phyloP scores from a whole-genome alignment of 2,797 vertebrate species.

The Syngnathus rostellatus region DNA sequence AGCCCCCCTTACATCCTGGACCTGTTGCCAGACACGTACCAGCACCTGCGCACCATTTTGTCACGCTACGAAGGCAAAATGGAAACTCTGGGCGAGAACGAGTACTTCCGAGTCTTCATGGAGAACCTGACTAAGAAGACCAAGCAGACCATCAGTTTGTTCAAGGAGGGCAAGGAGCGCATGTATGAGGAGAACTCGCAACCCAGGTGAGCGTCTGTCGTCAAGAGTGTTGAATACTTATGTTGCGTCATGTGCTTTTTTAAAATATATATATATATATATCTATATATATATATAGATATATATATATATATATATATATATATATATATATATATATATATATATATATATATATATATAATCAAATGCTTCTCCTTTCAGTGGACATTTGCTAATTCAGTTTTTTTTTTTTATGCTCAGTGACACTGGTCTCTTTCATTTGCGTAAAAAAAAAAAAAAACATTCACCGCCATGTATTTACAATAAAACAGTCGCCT shows the following conservation, averaged over 20 bases:
- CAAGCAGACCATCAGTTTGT: constrained; percentile 98
- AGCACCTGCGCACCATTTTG: constrained; percentile 92
- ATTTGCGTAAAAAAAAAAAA: no score
- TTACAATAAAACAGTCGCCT: background rate
- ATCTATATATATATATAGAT: no score
- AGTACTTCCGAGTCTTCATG: constrained; percentile 98
- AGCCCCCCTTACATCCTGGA: constrained; percentile 98
- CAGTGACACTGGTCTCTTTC: no score
- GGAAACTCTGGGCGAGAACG: constrained; percentile 93
- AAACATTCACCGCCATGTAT: background rate
- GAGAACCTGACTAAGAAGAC: constrained; percentile 98
- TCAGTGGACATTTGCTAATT: no score
- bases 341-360: no score
- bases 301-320: no score
- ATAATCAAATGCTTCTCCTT: no score
- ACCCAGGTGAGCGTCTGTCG: constrained; percentile 76
- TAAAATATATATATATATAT: no score
- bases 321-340: no score
- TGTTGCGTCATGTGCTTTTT: no score
- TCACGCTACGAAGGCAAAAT: constrained; percentile 97
- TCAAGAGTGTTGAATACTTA: background rate
- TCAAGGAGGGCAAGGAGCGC: constrained; percentile 95
- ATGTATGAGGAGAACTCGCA: constrained; percentile 99
- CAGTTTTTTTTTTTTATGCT: no score
- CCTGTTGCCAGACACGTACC: constrained; percentile 95